Conservation (phyloP, 2,113 vertebrate genomes). For the Ginglymostoma cirratum region DNA sequence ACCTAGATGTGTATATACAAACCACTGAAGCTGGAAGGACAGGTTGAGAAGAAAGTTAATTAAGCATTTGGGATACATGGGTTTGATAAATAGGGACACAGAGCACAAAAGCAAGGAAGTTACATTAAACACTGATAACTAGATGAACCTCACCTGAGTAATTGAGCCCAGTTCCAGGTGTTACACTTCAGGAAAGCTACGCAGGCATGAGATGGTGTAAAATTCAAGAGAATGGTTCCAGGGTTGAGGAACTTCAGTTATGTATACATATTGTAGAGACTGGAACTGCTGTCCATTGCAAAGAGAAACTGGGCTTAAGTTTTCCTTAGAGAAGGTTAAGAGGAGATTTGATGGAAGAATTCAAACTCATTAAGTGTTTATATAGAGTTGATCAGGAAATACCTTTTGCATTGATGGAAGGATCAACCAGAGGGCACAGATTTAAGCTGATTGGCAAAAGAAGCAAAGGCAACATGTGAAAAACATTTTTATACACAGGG, state of each 20-base stretch:
- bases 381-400: not conserved
- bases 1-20: not conserved
- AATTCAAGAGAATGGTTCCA: not conserved
- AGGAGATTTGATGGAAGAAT: not conserved
- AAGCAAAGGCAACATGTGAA: not conserved
- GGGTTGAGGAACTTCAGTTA: not conserved
- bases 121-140: too few relatives aligned
- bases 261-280: not conserved
- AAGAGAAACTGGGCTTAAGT: not conserved
- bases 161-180: not conserved
- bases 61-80: not conserved
- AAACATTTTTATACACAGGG: not conserved
- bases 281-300: not conserved
- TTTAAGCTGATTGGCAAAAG: not conserved
- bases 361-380: too few relatives aligned
- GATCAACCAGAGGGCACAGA: not conserved
- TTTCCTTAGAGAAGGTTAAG: not conserved
- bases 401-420: not conserved
- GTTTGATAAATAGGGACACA: not conserved
- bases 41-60: not conserved
- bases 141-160: not conserved
- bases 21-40: not conserved
- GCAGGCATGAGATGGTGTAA: not conserved
- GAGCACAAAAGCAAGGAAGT: too few relatives aligned
- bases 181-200: not conserved